These are phyloP conservation scores for Trachelus stipa DNA, from an alignment of 2,888 invertebrate species.

Conservation along the genomic window DNA sequence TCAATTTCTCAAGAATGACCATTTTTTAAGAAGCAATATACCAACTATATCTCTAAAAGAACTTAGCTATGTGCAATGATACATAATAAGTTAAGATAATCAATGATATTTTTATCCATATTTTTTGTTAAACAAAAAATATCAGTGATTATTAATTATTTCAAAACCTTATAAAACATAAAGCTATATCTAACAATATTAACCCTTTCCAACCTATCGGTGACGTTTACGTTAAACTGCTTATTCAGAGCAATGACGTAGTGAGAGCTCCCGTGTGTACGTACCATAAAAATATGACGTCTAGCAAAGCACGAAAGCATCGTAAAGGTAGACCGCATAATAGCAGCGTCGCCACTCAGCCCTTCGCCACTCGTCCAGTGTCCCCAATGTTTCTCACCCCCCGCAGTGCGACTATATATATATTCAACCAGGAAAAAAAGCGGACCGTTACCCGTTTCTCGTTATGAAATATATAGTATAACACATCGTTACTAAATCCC, in stretches of 20 bases:
- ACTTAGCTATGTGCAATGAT: too few relatives aligned
- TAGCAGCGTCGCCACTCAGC: not conserved
- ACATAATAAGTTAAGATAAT: too few relatives aligned
- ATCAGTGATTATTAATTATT: too few relatives aligned
- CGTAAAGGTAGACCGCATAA: not conserved
- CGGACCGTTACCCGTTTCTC: constrained; percentile 18
- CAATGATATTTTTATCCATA: too few relatives aligned
- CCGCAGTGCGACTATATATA: not conserved
- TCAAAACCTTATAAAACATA: too few relatives aligned
- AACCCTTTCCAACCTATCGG: too few relatives aligned
- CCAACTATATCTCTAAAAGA: too few relatives aligned
- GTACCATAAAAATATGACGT: not conserved
- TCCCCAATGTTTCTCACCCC: not conserved
- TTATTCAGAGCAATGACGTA: not conserved
- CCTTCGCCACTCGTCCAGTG: not conserved
- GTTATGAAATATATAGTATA: constrained; percentile 19
- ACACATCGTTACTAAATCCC: constrained; percentile 21
- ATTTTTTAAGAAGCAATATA: too few relatives aligned
- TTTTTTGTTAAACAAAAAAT: too few relatives aligned
- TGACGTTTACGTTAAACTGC: too few relatives aligned
- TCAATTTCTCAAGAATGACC: not conserved
- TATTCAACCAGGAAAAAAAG: not conserved
- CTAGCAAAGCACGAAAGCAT: not conserved
- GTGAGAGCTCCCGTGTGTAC: not conserved
- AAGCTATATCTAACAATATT: too few relatives aligned